Conservation (phyloP, 1,140 invertebrate species). For the Venturia canescens region DNA sequence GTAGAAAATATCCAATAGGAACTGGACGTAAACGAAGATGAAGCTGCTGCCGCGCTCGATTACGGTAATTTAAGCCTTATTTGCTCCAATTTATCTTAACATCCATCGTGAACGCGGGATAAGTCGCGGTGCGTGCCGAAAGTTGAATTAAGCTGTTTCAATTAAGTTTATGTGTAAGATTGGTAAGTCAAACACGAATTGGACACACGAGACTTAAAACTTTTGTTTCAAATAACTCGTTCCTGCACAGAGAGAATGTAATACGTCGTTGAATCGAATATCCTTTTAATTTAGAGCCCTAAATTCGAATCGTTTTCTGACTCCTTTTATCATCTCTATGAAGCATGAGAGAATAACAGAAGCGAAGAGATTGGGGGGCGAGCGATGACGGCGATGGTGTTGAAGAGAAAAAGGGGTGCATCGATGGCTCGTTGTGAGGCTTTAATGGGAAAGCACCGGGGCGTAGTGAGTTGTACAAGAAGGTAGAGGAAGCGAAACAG, state of each 20-base stretch:
- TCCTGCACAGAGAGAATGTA: too few species aligned
- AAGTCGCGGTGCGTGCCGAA: constrained; percentile 41
- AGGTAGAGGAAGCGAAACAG: not conserved
- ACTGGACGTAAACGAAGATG: constrained; percentile 52
- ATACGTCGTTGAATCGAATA: not conserved
- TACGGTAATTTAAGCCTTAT: constrained; percentile 54
- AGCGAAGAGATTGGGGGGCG: not conserved
- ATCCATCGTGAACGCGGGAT: constrained; percentile 40
- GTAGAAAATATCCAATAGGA: constrained; percentile 19
- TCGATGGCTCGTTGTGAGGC: constrained; percentile 5
- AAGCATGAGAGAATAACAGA: constrained; percentile 14
- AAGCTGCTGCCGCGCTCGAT: constrained; percentile 50
- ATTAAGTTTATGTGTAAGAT: not conserved
- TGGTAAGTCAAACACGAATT: too few species aligned
- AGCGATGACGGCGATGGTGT: not conserved
- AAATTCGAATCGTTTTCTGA: not conserved
- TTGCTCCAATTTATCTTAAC: constrained; percentile 58
- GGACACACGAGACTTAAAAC: too few species aligned
- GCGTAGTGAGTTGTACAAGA: not conserved
- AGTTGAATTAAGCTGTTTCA: constrained; percentile 37
- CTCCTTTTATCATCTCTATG: not conserved
- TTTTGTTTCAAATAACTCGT: too few species aligned
- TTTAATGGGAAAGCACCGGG: constrained; percentile 27
- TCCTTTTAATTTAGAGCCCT: not conserved
- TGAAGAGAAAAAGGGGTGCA: constrained; percentile 31